These are phyloP conservation scores for Pediacus dermestoides DNA, from an alignment of 2,888 invertebrate genomes.

Conservation along the genomic window DNA sequence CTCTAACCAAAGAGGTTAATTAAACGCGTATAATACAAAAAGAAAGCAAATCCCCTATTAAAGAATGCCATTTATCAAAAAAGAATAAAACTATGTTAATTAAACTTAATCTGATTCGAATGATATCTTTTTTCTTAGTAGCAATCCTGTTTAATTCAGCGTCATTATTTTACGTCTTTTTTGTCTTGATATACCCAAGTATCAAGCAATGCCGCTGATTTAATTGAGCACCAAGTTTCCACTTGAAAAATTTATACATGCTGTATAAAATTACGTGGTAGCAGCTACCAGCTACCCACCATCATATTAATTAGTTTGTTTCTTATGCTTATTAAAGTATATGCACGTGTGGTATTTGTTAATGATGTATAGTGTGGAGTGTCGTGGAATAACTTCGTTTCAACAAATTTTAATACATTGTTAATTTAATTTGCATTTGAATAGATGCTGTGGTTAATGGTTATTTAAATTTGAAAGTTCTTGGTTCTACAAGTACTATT, in stretches of 20 bases:
- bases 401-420: too few relatives aligned
- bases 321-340: conserved; percentile 14
- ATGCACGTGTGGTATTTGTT: conserved; percentile 11
- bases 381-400: too few relatives aligned
- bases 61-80: conserved; percentile 19
- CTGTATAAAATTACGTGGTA: conserved; percentile 19
- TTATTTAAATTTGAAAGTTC: too few relatives aligned
- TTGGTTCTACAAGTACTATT: too few relatives aligned
- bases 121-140: conserved; percentile 33
- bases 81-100: conserved; percentile 35
- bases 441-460: too few relatives aligned
- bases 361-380: conserved; percentile 8
- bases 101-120: conserved; percentile 38
- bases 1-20: too few relatives aligned
- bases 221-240: conserved; percentile 30
- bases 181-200: conserved; percentile 25
- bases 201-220: conserved; percentile 29
- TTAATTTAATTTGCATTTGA: too few relatives aligned
- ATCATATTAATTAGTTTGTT: conserved; percentile 17
- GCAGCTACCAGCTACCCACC: conserved; percentile 21
- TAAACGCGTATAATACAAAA: too few relatives aligned
- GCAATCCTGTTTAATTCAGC: conserved; percentile 34
- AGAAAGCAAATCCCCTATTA: conserved; percentile 10
- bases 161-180: conserved; percentile 35
- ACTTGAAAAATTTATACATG: conserved; percentile 25